Base-by-base conservation (phyloP, 2,888 invertebrate species). In the Microctonus hyperodae region DNA sequence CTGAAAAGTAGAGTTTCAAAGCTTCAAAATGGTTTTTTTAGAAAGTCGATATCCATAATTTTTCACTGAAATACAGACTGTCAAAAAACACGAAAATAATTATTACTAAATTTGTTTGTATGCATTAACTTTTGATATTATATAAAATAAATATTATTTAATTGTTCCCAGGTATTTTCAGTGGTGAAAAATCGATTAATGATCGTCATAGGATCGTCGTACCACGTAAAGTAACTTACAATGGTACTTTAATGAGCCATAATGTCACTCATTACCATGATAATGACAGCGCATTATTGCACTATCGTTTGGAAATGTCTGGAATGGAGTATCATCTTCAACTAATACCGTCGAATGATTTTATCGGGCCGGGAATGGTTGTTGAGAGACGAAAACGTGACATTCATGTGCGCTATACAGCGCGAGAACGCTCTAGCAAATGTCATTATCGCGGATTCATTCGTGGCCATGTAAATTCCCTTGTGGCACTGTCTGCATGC, bases 391-490 rank as follows among this genome's bases (percentile, higher is more conserved):
- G 90, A 79, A 85, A 84, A 72, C 77, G 79, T 25, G 74, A 76
- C 31, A 67, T 79, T 22, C 78, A 77, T 68, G 73, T 79, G 57
- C 79, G 82, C 31, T 51, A 44, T 22, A 80, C 84, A 28, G 83
- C 87, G 59, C 78, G 76, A 71, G 74, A 75, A 72, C 71, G 73
- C 69, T 87, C 88, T 69, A 88, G 87, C 44, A 85, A 87, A 63
- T 95, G 95, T 83, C 94, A 94, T 86, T 94, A 91, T 84, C 90
- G 90, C 67, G 95, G 95, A 73, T 85, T 88, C 74, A 87, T 95
- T 69, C 86, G 89, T 64, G 92, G 91, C 55, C 90, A 92, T 73
- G 85, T 88, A 6, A 85, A 86, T 65, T 93, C 94, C 40, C 88
- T 86, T 71, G 91, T 93, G 60, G 93, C 94, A 20, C 81, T 95